phyloP scores from a whole-genome alignment of 2,888 invertebrate genomes.

The Aleiodes alternator region DNA sequence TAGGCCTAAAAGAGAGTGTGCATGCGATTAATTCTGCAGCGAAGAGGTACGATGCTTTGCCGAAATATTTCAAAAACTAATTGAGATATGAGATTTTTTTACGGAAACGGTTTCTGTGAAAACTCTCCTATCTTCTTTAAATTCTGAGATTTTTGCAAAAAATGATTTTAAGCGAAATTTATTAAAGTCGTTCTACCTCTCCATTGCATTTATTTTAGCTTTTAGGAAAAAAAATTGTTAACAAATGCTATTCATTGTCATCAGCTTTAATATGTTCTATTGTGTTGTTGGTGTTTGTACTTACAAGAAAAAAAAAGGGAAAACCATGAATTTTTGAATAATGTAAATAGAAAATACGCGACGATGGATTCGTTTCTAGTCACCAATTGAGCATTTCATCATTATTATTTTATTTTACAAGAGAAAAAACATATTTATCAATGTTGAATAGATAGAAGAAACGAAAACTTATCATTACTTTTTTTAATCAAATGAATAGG shows the following conservation, averaged over 20 bases:
- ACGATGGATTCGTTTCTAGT: conserved; percentile 13
- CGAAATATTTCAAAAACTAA: too few species aligned
- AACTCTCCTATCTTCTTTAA: too few species aligned
- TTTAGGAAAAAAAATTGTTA: conserved; percentile 9
- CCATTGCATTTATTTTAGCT: conserved; percentile 22
- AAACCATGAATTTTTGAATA: background rate
- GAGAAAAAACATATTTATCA: conserved; percentile 13
- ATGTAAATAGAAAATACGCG: conserved; percentile 6
- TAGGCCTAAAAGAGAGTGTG: too few species aligned
- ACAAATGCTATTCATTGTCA: conserved; percentile 5
- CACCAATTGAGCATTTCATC: conserved; percentile 28
- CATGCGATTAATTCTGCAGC: too few species aligned
- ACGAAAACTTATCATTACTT: background rate
- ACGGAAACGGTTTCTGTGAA: too few species aligned
- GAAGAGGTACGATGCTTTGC: too few species aligned
- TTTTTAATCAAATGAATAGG: conserved; percentile 12
- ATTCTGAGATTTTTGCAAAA: background rate
- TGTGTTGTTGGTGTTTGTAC: conserved; percentile 34
- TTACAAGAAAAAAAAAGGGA: background rate
- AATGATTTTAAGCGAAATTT: background rate
- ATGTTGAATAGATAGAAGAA: conserved; percentile 23
- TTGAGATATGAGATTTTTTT: too few species aligned
- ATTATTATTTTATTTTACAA: background rate
- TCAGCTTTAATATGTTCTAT: conserved; percentile 17
- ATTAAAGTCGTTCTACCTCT: too few species aligned